phyloP scores from a whole-genome alignment of 2,797 vertebrate genomes.

The Monodelphis domestica region DNA sequence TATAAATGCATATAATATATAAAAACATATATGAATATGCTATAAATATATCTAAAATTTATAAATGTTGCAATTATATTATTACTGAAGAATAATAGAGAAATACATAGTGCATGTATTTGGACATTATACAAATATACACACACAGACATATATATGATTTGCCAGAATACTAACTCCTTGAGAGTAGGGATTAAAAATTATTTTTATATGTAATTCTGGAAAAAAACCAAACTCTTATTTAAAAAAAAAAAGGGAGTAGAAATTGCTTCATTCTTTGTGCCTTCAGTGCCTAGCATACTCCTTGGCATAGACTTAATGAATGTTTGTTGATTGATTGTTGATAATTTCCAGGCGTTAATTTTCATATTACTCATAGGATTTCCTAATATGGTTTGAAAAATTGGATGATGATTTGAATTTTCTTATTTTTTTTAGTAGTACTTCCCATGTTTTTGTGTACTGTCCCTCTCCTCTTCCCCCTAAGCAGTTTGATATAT shows the following conservation, averaged over 20 bases:
- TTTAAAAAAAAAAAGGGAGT: too few species aligned
- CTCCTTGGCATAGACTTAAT: background rate
- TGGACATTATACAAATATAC: too few species aligned
- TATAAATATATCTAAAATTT: too few species aligned
- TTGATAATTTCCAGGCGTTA: slow-evolving; percentile 67
- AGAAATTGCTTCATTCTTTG: background rate
- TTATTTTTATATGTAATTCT: too few species aligned
- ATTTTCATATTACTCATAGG: background rate
- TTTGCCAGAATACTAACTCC: background rate
- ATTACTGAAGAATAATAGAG: background rate
- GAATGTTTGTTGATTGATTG: background rate
- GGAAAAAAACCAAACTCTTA: too few species aligned
- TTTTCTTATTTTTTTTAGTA: background rate
- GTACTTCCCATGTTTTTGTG: background rate
- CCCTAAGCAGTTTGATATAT: slow-evolving; percentile 3
- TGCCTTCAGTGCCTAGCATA: background rate
- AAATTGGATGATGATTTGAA: background rate
- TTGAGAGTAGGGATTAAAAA: background rate
- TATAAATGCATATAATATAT: too few species aligned
- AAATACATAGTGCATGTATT: background rate
- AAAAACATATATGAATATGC: too few species aligned
- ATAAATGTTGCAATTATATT: too few species aligned
- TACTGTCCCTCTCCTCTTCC: too few species aligned
- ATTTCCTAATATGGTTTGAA: background rate
- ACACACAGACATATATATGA: too few species aligned